A percentile compares a stretch with the other conserved stretches of the same genome.
phyloP scores from a whole-genome alignment of 1,140 invertebrate species.

The Pissodes strobi region DNA sequence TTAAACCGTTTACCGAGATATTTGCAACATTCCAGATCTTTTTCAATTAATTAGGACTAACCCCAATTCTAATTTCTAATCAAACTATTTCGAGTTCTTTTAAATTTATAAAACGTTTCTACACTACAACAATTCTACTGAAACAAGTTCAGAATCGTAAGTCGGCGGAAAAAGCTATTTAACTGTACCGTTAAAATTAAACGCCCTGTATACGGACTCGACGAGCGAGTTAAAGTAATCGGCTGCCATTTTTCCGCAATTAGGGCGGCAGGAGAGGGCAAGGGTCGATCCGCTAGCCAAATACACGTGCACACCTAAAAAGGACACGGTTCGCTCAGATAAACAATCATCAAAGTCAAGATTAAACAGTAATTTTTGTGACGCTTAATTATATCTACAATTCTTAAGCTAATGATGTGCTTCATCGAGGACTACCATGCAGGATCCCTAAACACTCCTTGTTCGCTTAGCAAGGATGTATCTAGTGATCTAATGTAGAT shows the following conservation, averaged over 20 bases:
- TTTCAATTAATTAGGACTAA: too few relatives aligned
- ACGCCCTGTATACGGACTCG: constrained; percentile 31
- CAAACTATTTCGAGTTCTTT: too few relatives aligned
- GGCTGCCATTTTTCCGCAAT: constrained; percentile 49
- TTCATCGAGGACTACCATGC: too few relatives aligned
- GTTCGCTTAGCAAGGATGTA: too few relatives aligned
- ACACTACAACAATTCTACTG: too few relatives aligned
- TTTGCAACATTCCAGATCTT: too few relatives aligned
- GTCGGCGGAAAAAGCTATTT: constrained; percentile 12
- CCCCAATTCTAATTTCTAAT: too few relatives aligned
- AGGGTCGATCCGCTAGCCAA: constrained; percentile 48
- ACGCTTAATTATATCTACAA: not conserved
- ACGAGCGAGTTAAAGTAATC: constrained; percentile 51
- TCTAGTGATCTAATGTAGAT: too few relatives aligned
- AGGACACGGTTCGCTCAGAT: not conserved
- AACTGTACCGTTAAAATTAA: constrained; percentile 18
- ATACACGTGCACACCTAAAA: constrained; percentile 54
- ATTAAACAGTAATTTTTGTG: not conserved
- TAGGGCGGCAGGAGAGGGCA: constrained; percentile 52
- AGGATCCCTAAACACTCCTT: too few relatives aligned
- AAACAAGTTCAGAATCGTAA: not conserved
- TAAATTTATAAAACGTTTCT: too few relatives aligned
- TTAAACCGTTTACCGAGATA: too few relatives aligned
- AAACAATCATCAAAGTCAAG: not conserved
- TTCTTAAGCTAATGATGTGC: too few relatives aligned